These are phyloP conservation scores for Atherix ibis DNA, from an alignment of 2,888 invertebrate genomes.

Conservation along the genomic window DNA sequence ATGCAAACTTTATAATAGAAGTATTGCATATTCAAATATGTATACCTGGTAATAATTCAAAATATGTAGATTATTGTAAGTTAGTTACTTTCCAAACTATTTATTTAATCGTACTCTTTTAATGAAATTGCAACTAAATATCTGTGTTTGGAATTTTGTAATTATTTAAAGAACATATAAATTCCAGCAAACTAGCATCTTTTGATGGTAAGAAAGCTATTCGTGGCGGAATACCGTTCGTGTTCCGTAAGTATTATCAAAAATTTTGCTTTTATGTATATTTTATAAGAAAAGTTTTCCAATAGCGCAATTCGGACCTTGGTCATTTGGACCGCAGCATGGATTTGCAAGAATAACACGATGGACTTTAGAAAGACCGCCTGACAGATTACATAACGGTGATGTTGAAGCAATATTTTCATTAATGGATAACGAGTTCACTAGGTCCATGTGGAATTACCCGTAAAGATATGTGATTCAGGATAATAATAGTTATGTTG, in stretches of 20 bases:
- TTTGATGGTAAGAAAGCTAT: slow-evolving; percentile 95
- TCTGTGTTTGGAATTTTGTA: no score
- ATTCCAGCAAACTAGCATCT: slow-evolving; percentile 77
- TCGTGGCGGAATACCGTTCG: slow-evolving; percentile 90
- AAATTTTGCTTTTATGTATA: no score
- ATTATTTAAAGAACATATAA: no score
- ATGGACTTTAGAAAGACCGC: slow-evolving; percentile 82
- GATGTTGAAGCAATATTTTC: slow-evolving; percentile 87
- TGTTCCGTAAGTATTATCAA: slow-evolving; percentile 74
- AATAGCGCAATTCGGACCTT: slow-evolving; percentile 85
- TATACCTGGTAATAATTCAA: no score
- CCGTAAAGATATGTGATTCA: slow-evolving; percentile 41
- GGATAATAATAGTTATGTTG: background rate
- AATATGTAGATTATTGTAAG: no score
- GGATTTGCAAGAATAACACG: slow-evolving; percentile 87
- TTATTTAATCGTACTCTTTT: no score
- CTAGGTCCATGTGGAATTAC: slow-evolving; percentile 87
- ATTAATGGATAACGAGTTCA: slow-evolving; percentile 83
- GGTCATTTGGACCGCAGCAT: slow-evolving; percentile 90
- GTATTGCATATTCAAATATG: no score
- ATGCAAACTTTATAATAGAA: no score
- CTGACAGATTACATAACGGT: slow-evolving; percentile 74
- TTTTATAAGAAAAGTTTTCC: background rate
- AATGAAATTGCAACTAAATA: no score
- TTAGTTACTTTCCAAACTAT: no score